Percentiles rank a stretch among this genome's conserved stretches.
phyloP scores from a whole-genome alignment of 2,113 vertebrate species.

The Climacteris rufus region DNA sequence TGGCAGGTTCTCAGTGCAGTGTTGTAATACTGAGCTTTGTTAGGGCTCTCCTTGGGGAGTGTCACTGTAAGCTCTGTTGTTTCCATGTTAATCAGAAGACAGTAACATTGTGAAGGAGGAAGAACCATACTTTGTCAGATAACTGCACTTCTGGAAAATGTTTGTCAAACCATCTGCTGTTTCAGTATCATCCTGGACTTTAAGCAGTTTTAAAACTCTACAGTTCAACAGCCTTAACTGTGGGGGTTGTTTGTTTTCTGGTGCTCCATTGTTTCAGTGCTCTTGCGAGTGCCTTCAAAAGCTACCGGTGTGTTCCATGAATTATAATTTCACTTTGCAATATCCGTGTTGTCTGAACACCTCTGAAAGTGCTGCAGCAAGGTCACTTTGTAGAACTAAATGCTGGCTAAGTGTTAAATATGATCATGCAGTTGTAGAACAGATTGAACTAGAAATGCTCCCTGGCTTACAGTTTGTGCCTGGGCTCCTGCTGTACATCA shows the following conservation, averaged over 20 bases:
- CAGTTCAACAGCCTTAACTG: neutral
- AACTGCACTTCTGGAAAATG: neutral
- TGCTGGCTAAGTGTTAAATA: neutral
- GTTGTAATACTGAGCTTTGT: fast-evolving
- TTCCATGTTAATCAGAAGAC: neutral
- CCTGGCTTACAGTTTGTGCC: neutral
- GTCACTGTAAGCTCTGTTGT: neutral
- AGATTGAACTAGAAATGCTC: neutral
- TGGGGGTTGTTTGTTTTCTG: neutral
- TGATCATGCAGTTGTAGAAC: neutral
- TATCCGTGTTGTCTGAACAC: neutral
- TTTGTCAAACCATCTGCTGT: neutral
- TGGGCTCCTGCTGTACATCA: neutral
- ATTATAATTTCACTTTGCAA: neutral
- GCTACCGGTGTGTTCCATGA: neutral
- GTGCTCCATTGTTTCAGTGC: neutral
- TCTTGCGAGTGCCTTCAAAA: neutral
- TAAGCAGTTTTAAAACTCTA: neutral
- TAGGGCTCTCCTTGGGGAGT: neutral
- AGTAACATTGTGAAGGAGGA: neutral
- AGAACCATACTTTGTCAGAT: neutral
- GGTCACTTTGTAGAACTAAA: neutral
- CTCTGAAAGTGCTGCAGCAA: neutral
- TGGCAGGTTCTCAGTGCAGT: neutral
- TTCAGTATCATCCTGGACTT: neutral